Evolutionary conservation across 2,888 invertebrate genomes (phyloP).

Genomic region (Melolontha melolontha): DNA sequence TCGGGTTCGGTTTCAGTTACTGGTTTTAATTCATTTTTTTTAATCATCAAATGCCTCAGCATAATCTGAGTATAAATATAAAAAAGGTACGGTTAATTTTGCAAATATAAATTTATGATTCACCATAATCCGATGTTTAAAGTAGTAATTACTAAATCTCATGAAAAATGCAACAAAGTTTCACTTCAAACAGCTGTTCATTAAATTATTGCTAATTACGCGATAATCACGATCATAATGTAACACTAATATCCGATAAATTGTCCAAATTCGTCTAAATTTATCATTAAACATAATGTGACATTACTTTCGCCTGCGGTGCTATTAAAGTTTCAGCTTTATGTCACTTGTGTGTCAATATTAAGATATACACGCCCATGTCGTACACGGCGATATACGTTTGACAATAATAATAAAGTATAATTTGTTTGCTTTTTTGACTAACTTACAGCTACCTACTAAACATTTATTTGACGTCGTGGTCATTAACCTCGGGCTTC

Average conservation of each 20-base stretch:
- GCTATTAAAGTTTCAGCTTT: background rate
- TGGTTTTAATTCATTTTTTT: too few species aligned
- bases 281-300: constrained; percentile 27
- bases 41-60: too few species aligned
- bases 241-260: constrained; percentile 31
- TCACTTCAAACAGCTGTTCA: constrained; percentile 22
- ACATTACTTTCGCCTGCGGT: constrained; percentile 32
- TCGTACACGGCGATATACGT: constrained; percentile 9
- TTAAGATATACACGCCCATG: constrained; percentile 26
- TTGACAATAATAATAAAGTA: constrained; percentile 37
- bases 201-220: constrained; percentile 27
- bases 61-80: too few species aligned
- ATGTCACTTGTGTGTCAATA: constrained; percentile 23
- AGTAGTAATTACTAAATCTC: background rate
- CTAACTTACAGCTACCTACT: constrained; percentile 38
- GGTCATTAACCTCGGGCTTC: constrained; percentile 33
- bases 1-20: too few species aligned
- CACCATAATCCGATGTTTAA: too few species aligned
- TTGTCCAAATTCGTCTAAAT: constrained; percentile 36
- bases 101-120: background rate
- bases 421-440: constrained; percentile 38
- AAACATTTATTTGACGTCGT: constrained; percentile 35
- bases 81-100: background rate
- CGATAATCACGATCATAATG: constrained; percentile 26
- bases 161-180: constrained; percentile 13